Conservation (phyloP, 2,113 vertebrate genomes). For the Myanophis thanlyinensis region DNA sequence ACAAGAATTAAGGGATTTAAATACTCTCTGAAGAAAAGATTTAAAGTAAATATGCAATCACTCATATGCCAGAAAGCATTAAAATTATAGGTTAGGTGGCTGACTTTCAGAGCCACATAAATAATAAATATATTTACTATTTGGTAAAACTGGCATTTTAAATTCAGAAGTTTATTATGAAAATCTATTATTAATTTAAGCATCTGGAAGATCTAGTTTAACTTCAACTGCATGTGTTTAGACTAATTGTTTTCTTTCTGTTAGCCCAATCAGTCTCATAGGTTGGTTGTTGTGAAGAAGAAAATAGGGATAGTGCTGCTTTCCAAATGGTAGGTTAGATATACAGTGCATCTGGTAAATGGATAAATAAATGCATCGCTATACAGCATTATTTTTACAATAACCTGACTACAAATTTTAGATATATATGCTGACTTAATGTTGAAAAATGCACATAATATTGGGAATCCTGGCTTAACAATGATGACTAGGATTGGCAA, state of each 20-base stretch:
- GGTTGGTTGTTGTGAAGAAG: background rate
- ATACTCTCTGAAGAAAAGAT: background rate
- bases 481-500: background rate
- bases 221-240: background rate
- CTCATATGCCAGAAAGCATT: background rate
- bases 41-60: background rate
- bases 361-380: background rate
- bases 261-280: background rate
- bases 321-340: background rate
- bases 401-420: background rate
- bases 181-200: background rate
- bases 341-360: background rate
- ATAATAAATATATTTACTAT: background rate
- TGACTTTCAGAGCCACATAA: background rate
- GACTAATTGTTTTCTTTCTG: background rate
- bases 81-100: background rate
- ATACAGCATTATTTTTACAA: background rate
- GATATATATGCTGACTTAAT: background rate
- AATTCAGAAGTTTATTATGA: background rate
- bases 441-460: background rate
- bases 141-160: background rate
- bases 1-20: background rate
- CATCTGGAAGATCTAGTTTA: background rate
- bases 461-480: background rate
- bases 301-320: background rate